Conservation (phyloP, 2,888 invertebrate species). For the Meghimatium bilineatum region DNA sequence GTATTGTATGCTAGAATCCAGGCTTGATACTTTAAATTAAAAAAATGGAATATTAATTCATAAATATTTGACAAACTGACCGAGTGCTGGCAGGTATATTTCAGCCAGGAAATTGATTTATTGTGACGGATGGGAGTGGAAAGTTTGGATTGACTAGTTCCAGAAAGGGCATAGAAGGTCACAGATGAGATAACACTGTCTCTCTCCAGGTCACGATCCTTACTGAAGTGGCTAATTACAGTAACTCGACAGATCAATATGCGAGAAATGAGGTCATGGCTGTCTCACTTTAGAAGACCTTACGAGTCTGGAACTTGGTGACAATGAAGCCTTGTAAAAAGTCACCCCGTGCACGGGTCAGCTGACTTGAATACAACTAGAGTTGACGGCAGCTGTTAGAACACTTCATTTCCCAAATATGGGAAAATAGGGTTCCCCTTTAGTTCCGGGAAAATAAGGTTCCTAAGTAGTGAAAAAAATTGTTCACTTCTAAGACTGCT, state of each 20-base stretch:
- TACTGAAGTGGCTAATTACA: slow-evolving; percentile 25
- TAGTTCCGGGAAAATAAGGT: too few relatives aligned
- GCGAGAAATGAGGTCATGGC: slow-evolving; percentile 37
- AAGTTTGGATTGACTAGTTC: not conserved
- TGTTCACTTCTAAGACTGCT: too few relatives aligned
- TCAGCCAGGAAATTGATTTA: not conserved
- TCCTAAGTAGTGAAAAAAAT: too few relatives aligned
- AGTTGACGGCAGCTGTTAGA: slow-evolving; percentile 23
- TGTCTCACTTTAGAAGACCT: not conserved
- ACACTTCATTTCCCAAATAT: slow-evolving; percentile 31
- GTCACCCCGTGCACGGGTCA: slow-evolving; percentile 5
- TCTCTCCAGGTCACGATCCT: slow-evolving; percentile 15
- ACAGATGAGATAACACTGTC: slow-evolving; percentile 3
- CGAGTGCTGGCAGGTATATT: too few relatives aligned
- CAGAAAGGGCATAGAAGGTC: not conserved
- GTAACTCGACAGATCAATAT: not conserved
- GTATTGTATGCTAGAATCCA: too few relatives aligned
- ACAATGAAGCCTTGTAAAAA: not conserved
- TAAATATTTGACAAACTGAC: too few relatives aligned
- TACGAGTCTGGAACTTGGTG: not conserved
- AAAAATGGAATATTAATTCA: too few relatives aligned
- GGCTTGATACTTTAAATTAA: too few relatives aligned
- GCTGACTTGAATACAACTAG: not conserved
- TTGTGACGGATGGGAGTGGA: not conserved
- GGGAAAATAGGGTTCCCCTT: too few relatives aligned